A percentile compares a stretch with the other conserved stretches of the same genome.
Conservation (phyloP, 2,888 invertebrate species). For the Drosophila mimica region DNA sequence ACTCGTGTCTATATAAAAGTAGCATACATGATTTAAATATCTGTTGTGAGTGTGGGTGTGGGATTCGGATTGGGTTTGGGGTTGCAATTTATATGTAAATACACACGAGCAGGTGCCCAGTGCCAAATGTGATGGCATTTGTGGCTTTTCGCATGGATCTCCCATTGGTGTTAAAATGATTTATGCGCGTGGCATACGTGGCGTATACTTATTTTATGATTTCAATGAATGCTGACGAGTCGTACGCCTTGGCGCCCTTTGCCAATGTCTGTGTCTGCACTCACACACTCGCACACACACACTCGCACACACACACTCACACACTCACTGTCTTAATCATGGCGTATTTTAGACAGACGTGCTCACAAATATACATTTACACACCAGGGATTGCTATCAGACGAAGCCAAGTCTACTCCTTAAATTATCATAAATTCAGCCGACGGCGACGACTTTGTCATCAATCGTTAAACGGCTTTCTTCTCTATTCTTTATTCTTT, state of each 20-base stretch:
- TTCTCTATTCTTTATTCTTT: slow-evolving; percentile 16
- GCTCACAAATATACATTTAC: slow-evolving; percentile 13
- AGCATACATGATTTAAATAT: slow-evolving; percentile 20
- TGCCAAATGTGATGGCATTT: slow-evolving; percentile 29
- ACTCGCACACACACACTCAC: too few species aligned
- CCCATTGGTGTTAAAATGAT: slow-evolving; percentile 57
- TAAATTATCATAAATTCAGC: slow-evolving; percentile 76
- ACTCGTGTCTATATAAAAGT: slow-evolving; percentile 12
- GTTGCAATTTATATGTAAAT: slow-evolving; percentile 46
- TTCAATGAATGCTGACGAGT: slow-evolving; percentile 48
- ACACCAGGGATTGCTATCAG: slow-evolving; percentile 18
- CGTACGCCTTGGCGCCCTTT: slow-evolving; percentile 52
- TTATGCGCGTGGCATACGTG: slow-evolving; percentile 62
- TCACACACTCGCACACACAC: slow-evolving; percentile 7
- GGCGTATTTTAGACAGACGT: slow-evolving; percentile 36
- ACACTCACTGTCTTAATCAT: slow-evolving; percentile 61
- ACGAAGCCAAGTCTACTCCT: slow-evolving; percentile 56
- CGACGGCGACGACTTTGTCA: slow-evolving; percentile 46
- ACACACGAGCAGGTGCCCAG: slow-evolving; percentile 42
- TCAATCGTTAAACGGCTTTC: slow-evolving; percentile 42
- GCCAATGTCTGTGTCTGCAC: slow-evolving; percentile 57
- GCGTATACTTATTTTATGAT: slow-evolving; percentile 71
- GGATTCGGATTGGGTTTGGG: background rate
- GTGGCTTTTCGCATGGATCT: slow-evolving; percentile 16
- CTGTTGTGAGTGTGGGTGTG: background rate